Conservation (phyloP, 2,797 vertebrate genomes). For the Oreonectes daqikongensis region DNA sequence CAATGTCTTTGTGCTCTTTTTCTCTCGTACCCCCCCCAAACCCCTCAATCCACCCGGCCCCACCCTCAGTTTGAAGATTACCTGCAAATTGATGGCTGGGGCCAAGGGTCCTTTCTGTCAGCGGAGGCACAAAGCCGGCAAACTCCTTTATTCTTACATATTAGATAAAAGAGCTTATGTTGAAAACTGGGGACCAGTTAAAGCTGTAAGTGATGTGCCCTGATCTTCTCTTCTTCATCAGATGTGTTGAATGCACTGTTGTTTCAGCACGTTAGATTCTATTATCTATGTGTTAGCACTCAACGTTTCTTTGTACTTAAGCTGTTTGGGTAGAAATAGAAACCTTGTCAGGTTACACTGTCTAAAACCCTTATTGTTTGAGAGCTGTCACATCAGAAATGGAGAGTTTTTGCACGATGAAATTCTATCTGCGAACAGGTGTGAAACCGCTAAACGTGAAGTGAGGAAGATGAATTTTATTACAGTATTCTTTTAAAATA, state of each 20-base stretch:
- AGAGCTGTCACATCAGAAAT: slow-evolving; percentile 67
- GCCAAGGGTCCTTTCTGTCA: slow-evolving; percentile 65
- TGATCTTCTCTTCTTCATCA: slow-evolving; percentile 50
- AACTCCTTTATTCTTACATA: slow-evolving; percentile 53
- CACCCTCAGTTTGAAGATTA: slow-evolving; percentile 64
- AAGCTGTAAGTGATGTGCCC: slow-evolving; percentile 56
- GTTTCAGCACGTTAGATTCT: slow-evolving; percentile 56
- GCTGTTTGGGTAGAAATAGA: slow-evolving; percentile 66
- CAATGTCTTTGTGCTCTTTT: slow-evolving; percentile 59
- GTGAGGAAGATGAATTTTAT: slow-evolving; percentile 35
- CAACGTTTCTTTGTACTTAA: slow-evolving; percentile 59
- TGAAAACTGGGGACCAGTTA: slow-evolving; percentile 68
- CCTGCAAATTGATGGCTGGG: slow-evolving; percentile 67
- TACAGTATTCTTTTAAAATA: background rate
- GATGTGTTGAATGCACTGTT: slow-evolving; percentile 60
- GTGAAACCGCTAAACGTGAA: slow-evolving; percentile 53
- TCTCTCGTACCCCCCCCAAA: slow-evolving; percentile 60
- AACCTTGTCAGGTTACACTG: slow-evolving; percentile 62
- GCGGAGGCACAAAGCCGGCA: slow-evolving; percentile 63
- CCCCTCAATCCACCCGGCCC: background rate
- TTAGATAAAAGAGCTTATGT: slow-evolving; percentile 55
- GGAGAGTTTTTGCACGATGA: slow-evolving; percentile 66
- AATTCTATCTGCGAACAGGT: slow-evolving; percentile 66
- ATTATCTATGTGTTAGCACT: slow-evolving; percentile 63
- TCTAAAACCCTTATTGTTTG: slow-evolving; percentile 59